Evolutionary conservation across 1,140 invertebrate genomes (phyloP).

Genomic region (Apis mellifera): Amel_HAv3.1 CM009936.2:3684501-3685000

Average conservation of each 20-base stretch:
- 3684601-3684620: slow-evolving; percentile 24
- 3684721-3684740: slow-evolving; percentile 79
- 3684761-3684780: slow-evolving; percentile 80
- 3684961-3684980: no score
- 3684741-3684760: slow-evolving; percentile 69
- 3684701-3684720: slow-evolving; percentile 73
- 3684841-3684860: neutral
- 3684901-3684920: no score
- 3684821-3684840: slow-evolving; percentile 44
- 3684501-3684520: slow-evolving; percentile 57
- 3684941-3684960: no score
- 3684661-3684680: slow-evolving; percentile 59
- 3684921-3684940: no score
- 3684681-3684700: slow-evolving; percentile 60
- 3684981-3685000: no score
- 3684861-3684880: no score
- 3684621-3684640: neutral
- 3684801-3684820: slow-evolving; percentile 81
- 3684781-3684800: slow-evolving; percentile 82
- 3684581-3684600: rapidly evolving
- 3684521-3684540: slow-evolving; percentile 47
- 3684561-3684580: neutral
- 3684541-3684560: slow-evolving; percentile 4
- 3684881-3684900: no score
- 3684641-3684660: neutral